Percentiles rank a stretch among this genome's conserved stretches.
Evolutionary conservation across 2,888 invertebrate genomes (phyloP).

Genomic region (Dasypolia templi): DNA sequence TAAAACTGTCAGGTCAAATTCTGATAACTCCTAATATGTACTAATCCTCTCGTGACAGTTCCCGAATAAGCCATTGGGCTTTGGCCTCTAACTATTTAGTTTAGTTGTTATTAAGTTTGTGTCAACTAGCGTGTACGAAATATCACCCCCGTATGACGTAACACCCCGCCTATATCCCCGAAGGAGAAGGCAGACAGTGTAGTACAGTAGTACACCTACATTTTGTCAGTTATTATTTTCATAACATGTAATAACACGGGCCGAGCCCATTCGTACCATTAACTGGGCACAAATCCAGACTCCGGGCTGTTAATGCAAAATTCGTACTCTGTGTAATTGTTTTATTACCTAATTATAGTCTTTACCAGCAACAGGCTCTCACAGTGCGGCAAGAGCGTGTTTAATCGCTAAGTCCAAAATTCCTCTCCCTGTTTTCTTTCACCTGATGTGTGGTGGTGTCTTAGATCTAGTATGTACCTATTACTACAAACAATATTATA

Average conservation of each 20-base stretch:
- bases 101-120: not conserved
- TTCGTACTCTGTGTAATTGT: not conserved
- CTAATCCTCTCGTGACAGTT: not conserved
- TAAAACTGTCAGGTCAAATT: not conserved
- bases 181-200: not conserved
- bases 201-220: not conserved
- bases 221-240: not conserved
- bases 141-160: not conserved
- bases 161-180: not conserved
- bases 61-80: not conserved
- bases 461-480: not conserved
- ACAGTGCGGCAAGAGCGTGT: not conserved
- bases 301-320: not conserved
- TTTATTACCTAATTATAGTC: not conserved
- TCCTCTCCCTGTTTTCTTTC: not conserved
- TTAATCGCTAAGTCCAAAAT: not conserved
- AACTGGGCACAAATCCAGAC: not conserved
- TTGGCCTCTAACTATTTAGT: not conserved
- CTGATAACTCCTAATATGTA: too few species aligned
- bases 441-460: not conserved
- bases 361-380: not conserved
- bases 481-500: conserved; percentile 1
- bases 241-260: not conserved
- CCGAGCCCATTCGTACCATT: not conserved
- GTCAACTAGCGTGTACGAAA: not conserved